Base-by-base conservation (phyloP, 2,797 vertebrate genomes). In the Fistularia commersonii region DNA sequence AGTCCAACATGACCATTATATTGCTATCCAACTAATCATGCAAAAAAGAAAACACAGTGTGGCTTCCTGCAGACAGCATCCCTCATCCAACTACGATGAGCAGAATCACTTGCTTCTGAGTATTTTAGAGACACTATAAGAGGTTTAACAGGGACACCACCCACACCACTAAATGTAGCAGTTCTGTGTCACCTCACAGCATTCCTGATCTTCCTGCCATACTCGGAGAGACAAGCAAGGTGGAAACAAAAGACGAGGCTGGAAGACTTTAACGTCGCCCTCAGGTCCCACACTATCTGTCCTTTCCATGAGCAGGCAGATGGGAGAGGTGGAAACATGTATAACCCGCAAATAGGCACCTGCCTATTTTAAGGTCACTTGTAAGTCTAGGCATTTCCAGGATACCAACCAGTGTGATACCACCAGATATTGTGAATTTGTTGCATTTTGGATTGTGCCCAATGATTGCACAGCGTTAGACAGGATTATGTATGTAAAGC, bases 261-360 rank as follows among this genome's bases (percentile, higher is more conserved):
- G 84, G 79, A 86, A 88, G 81, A 87, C 81, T 81, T 78, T 69
- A 76, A 74, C 74, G 76, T 85, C 79, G 74, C 87, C 87, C 84
- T 80, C 79, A 79, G 84, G 81, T 80, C 83, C 83, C 76, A 73
- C 87, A 71, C 83, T 91, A 89, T 90, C 88, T 85, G 84, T 83
- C 80, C 83, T 88, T 91, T 91, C 91, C 90, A 90, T 90, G 85
- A 89, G 80, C 81, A 69, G 71, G 76, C 86, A 88, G 85, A 90
- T 88, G 82, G 81, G 82, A 86, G 85, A 84, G 82, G 79, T 75
- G 85, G 86, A 89, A 89, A 89, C 74, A 71, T 52, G 73, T 77
- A 77, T 66, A 70, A 66, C 73, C 82, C 74, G 54, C 82, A 90
- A 87, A 88, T 81, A 80, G 69, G 80, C 71, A 76, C 62, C 57